Conservation (phyloP, 2,797 vertebrate genomes). For the Rhinogobio ventralis region DNA sequence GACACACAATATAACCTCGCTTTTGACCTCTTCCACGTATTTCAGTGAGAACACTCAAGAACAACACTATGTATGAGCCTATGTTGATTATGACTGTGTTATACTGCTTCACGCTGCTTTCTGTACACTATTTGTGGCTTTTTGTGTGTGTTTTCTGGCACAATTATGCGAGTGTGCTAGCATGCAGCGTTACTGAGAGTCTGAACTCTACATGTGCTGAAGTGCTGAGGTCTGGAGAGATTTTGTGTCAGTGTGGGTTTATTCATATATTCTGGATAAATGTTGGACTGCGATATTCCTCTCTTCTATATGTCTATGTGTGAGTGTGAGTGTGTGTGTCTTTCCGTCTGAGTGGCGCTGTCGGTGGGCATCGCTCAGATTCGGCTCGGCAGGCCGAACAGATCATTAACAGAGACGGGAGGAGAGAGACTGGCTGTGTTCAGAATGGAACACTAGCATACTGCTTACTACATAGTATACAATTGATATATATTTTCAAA, state of each 20-base stretch:
- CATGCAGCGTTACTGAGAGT: neutral
- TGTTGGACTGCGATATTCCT: neutral
- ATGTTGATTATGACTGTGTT: neutral
- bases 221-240: constrained; percentile 25
- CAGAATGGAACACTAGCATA: constrained; percentile 8
- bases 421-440: constrained; percentile 27
- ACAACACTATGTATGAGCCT: neutral
- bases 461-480: neutral
- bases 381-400: constrained; percentile 51
- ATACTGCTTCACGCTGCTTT: neutral
- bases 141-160: constrained; percentile 50
- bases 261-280: constrained; percentile 1
- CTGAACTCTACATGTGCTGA: constrained; percentile 24
- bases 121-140: constrained; percentile 44
- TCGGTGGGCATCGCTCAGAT: constrained; percentile 63
- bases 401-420: constrained; percentile 59
- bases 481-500: neutral
- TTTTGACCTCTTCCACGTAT: neutral
- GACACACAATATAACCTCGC: neutral
- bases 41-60: neutral
- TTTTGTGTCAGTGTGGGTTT: constrained; percentile 34
- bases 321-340: constrained; percentile 63
- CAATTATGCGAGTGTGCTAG: constrained; percentile 46
- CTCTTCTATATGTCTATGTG: constrained; percentile 44
- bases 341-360: constrained; percentile 75